A percentile compares a stretch with the other conserved stretches of the same genome.
Evolutionary conservation across 2,888 invertebrate genomes (phyloP).

Genomic region (Erebia epiphron): DNA sequence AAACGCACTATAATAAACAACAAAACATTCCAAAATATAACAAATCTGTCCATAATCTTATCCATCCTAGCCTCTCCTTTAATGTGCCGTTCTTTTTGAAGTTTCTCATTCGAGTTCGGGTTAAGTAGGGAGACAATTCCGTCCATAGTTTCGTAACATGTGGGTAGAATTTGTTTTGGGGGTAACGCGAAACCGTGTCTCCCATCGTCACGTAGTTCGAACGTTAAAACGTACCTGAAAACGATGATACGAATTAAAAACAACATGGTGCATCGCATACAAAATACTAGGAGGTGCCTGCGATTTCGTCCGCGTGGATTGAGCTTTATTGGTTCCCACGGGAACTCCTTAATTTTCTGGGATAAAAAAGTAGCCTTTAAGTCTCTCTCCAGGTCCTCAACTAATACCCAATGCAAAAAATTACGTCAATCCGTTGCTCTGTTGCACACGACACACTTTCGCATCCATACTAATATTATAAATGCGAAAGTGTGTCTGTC

Average conservation of each 20-base stretch:
- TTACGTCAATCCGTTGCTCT: no score
- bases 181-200: conserved; percentile 86
- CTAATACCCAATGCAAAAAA: no score
- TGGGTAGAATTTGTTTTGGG: conserved; percentile 83
- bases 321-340: no score
- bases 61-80: conserved; percentile 22
- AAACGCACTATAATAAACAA: conserved; percentile 57
- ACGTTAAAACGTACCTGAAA: conserved; percentile 82
- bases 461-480: no score
- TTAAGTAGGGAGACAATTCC: conserved; percentile 61
- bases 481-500: no score
- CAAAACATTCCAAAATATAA: conserved; percentile 49
- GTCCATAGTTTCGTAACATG: conserved; percentile 84
- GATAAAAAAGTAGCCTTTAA: no score
- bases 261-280: neutral
- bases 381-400: no score
- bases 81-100: neutral
- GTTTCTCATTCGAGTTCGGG: conserved; percentile 1
- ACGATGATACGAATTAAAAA: neutral
- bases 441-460: no score
- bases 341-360: no score
- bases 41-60: conserved; percentile 45
- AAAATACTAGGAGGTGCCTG: no score
- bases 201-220: conserved; percentile 86
- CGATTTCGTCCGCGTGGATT: no score